A percentile compares a stretch with the other conserved stretches of the same genome.
phyloP scores from a whole-genome alignment of 1,140 invertebrate species.

The Ceratitis capitata region DNA sequence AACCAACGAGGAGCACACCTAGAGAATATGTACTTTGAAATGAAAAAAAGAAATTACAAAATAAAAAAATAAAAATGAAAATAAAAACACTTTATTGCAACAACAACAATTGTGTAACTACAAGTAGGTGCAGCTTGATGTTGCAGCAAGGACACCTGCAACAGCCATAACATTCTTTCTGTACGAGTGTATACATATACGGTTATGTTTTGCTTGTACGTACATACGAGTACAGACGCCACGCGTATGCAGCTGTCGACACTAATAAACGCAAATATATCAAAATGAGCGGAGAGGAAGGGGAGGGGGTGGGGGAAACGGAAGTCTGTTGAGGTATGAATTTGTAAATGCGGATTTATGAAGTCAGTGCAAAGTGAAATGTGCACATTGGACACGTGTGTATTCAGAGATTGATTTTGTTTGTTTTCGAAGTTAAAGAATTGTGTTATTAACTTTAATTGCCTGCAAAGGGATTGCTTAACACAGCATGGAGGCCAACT shows the following conservation, averaged over 20 bases:
- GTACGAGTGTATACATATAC: neutral
- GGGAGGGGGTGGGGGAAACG: neutral
- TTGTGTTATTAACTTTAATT: too few relatives aligned
- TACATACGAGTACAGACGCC: neutral
- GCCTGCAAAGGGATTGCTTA: too few relatives aligned
- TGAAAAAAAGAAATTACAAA: too few relatives aligned
- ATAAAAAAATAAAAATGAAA: too few relatives aligned
- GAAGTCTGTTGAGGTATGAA: neutral
- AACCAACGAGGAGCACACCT: neutral
- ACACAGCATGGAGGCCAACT: too few relatives aligned
- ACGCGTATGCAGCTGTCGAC: neutral
- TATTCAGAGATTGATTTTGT: too few relatives aligned
- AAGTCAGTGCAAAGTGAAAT: neutral
- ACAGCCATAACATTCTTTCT: neutral
- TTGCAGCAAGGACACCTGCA: slow-evolving; percentile 15
- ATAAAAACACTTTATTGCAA: neutral
- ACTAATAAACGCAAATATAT: neutral
- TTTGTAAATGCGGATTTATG: neutral
- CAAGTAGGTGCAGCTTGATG: neutral
- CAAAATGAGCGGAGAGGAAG: neutral
- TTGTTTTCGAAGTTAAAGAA: too few relatives aligned
- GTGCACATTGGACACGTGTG: too few relatives aligned
- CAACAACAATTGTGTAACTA: slow-evolving; percentile 1
- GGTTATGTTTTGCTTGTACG: too few relatives aligned
- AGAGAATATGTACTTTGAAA: neutral